A percentile compares a stretch with the other conserved stretches of the same genome.
These are phyloP conservation scores for Oreochromis mossambicus DNA, from an alignment of 2,797 vertebrate genomes.

Conservation along the genomic window DNA sequence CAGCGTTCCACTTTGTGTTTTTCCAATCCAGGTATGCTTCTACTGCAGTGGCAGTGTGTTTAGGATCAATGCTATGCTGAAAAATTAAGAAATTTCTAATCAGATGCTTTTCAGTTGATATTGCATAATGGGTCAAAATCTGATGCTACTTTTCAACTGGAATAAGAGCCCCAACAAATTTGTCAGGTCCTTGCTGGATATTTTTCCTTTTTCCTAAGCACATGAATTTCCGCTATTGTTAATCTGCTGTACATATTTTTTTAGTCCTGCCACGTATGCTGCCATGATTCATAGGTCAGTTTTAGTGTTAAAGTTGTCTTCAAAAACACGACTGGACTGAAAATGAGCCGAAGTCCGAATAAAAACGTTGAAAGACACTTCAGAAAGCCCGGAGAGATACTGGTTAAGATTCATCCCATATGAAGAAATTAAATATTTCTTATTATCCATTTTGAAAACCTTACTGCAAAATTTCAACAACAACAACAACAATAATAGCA, in stretches of 20 bases:
- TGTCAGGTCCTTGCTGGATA: not conserved
- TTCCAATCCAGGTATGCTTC: not conserved
- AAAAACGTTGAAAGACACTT: not conserved
- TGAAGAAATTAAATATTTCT: not conserved
- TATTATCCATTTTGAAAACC: not conserved
- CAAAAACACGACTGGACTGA: not conserved
- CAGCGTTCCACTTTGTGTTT: not conserved
- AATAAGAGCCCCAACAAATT: not conserved
- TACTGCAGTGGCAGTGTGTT: not conserved
- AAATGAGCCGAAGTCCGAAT: not conserved
- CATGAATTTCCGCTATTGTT: not conserved
- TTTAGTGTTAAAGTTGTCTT: not conserved
- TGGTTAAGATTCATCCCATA: not conserved
- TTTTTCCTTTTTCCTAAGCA: not conserved
- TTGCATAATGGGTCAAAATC: not conserved
- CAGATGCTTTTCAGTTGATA: not conserved
- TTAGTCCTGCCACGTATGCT: not conserved
- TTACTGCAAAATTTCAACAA: not conserved
- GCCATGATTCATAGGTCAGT: not conserved
- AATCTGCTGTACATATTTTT: not conserved
- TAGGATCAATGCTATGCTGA: not conserved
- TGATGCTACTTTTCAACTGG: not conserved
- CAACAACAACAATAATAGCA: not conserved
- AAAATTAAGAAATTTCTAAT: not conserved
- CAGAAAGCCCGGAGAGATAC: not conserved